Percentiles rank a stretch among this genome's conserved stretches.
phyloP scores from a whole-genome alignment of 1,140 invertebrate genomes.

The Drosophila bocki region DNA sequence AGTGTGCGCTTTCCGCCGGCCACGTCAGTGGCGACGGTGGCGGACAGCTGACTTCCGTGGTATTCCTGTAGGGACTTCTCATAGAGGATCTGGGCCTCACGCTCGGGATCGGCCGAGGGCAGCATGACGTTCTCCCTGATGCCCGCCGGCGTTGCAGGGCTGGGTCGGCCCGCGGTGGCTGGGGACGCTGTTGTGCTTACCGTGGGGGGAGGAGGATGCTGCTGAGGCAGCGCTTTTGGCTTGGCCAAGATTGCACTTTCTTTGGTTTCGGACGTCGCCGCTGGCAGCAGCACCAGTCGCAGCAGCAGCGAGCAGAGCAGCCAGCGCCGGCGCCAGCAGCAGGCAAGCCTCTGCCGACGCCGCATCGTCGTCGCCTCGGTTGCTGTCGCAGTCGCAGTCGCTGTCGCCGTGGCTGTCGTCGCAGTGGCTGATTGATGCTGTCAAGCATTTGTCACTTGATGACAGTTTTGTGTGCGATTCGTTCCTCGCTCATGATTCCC shows the following conservation, averaged over 20 bases:
- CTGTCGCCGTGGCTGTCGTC: conserved; percentile 41
- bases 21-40: conserved; percentile 1
- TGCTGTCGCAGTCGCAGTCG: conserved; percentile 17
- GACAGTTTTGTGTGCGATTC: conserved; percentile 85
- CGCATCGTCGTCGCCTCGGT: conserved; percentile 55
- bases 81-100: conserved; percentile 79
- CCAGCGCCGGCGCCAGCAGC: conserved; percentile 26
- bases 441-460: conserved; percentile 85
- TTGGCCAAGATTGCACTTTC: conserved; percentile 26
- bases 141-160: conserved; percentile 34
- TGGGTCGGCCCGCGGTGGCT: neutral
- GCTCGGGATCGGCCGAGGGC: conserved; percentile 77
- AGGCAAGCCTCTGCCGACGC: conserved; percentile 53
- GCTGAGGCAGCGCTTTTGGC: conserved; percentile 23
- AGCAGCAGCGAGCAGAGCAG: conserved; percentile 39
- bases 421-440: conserved; percentile 81
- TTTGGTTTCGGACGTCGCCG: conserved; percentile 57
- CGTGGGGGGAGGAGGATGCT: conserved; percentile 8
- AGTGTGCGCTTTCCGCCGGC: conserved; percentile 49
- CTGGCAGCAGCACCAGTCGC: conserved; percentile 47
- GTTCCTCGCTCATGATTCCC: conserved; percentile 83
- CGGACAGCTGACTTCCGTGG: conserved; percentile 58
- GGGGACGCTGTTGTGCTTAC: conserved; percentile 41
- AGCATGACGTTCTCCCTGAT: conserved; percentile 82
- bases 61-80: conserved; percentile 82